phyloP scores from a whole-genome alignment of 2,113 vertebrate species.

The Orthonyx spaldingii region DNA sequence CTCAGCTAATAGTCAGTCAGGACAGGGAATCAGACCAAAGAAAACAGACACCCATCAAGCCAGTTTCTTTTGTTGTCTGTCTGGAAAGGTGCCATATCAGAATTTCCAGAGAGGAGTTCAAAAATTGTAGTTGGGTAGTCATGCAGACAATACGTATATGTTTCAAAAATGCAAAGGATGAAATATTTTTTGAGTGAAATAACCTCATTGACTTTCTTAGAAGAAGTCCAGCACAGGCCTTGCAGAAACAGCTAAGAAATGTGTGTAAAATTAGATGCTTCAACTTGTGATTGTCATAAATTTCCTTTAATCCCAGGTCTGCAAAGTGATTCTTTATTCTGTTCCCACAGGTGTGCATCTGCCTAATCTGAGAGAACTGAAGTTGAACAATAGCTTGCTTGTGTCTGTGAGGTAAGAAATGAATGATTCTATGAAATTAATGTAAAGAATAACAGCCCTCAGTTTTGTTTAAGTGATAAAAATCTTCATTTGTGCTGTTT shows the following conservation, averaged over 20 bases:
- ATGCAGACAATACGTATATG: not conserved
- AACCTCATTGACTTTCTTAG: not conserved
- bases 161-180: not conserved
- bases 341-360: conserved; percentile 79
- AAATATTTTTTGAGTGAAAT: not conserved
- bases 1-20: not conserved
- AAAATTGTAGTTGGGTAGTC: not conserved
- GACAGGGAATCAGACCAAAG: not conserved
- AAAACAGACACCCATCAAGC: not conserved
- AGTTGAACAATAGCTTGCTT: conserved; percentile 88
- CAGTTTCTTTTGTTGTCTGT: not conserved
- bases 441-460: not conserved
- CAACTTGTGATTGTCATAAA: not conserved
- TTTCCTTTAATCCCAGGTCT: not conserved
- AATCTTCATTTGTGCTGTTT: not conserved
- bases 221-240: not conserved
- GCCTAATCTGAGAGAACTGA: conserved; percentile 86
- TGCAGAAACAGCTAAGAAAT: not conserved
- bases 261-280: not conserved
- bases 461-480: not conserved
- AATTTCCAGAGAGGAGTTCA: not conserved
- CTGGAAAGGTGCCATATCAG: not conserved
- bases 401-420: conserved; percentile 84
- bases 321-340: not conserved
- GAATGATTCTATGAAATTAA: not conserved